Base-by-base conservation (phyloP, 2,888 invertebrate species). In the Alcis repandata region DNA sequence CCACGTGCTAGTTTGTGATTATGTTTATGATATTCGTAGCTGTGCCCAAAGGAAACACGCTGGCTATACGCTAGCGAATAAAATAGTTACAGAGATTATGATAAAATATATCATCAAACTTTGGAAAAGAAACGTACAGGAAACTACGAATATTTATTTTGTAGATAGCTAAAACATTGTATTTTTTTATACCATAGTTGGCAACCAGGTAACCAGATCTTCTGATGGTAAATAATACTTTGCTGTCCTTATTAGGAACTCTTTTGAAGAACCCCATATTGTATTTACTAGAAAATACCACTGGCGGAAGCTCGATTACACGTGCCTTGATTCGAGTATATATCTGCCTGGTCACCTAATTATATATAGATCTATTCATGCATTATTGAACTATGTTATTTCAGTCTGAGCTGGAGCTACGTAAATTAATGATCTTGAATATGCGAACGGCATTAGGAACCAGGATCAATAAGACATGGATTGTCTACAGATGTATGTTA, bases 341-440 rank as follows among this genome's bases (percentile, higher is more conserved):
- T n/a, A n/a, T 19, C 4, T 15, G 10, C 11, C 20, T 45, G 40
- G 17, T 17, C 17, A 43, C 0, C 11, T 19, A 2, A 15, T 40
- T 40, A 19, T 45, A 1, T 45, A 13, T 2, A 15, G 10, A 48
- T 48, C n/a, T 9, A 2, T 65, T 36, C 10, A 52, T 51, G 51
- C 41, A 65, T 62, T 36, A 61, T 68, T 43, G 46, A 54, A 22
- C 51, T 41, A 54, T 63, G 46, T 52, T 46, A 49, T 59, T 59
- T 60, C 41, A 63, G 52, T 59, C 49, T 51, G 49, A 53, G 41
- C 60, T 40, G 45, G 51, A 45, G 33, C 58, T 59, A 60, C 40
- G 52, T 57, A 64, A 59, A 56, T 57, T 38, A 27, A 46, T 57
- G 56, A 22, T 60, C 64, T 64, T 69, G 70, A 70, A 70, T 70